Evolutionary conservation across 2,797 vertebrate genomes (phyloP).

Genomic region (Echeneis naucrates): DNA sequence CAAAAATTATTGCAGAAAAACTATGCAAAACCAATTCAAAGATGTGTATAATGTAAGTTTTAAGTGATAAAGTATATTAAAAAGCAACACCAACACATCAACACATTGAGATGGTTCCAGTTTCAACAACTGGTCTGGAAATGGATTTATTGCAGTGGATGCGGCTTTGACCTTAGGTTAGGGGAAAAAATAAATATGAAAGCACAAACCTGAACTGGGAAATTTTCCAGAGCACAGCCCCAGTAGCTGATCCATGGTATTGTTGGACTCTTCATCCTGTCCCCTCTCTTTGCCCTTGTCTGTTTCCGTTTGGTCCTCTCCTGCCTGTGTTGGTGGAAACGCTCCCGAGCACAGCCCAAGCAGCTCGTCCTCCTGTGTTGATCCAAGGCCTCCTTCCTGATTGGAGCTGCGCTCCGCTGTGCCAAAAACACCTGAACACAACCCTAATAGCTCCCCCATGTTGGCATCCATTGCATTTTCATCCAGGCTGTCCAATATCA

Average conservation of each 20-base stretch:
- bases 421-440: conserved; percentile 90
- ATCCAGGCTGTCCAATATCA: conserved; percentile 92
- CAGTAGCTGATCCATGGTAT: conserved; percentile 87
- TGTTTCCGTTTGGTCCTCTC: conserved; percentile 30
- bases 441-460: conserved; percentile 94
- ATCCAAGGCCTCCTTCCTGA: neutral
- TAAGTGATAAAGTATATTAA: neutral
- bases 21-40: too few species aligned
- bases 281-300: neutral
- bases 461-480: conserved; percentile 99
- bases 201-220: conserved; percentile 76
- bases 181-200: too few species aligned
- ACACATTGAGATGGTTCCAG: neutral
- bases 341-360: conserved; percentile 92
- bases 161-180: neutral
- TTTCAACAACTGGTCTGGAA: neutral
- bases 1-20: neutral
- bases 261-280: conserved; percentile 50
- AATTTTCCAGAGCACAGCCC: conserved; percentile 91
- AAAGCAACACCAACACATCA: neutral
- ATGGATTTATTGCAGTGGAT: neutral
- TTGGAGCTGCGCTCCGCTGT: neutral
- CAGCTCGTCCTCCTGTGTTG: conserved; percentile 87
- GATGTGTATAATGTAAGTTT: neutral
- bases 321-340: conserved; percentile 81